Evolutionary conservation across 92 coral and sea anemone species (phyloP).

Genomic region (Muricea muricata): DNA sequence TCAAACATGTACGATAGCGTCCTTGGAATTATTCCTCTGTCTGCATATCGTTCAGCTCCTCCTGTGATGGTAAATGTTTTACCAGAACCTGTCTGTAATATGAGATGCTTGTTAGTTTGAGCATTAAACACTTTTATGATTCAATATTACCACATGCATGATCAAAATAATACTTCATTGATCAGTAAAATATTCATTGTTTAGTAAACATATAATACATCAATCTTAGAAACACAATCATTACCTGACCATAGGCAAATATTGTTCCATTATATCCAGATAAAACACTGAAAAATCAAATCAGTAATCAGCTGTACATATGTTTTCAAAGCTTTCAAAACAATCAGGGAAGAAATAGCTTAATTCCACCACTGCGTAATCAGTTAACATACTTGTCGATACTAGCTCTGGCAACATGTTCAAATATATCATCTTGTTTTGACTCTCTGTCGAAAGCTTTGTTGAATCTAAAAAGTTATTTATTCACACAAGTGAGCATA

Average conservation of each 20-base stretch:
- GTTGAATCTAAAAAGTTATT: slow-evolving; percentile 67
- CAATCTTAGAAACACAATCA: too few species aligned
- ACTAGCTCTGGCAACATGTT: slow-evolving; percentile 92
- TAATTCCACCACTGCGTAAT: too few species aligned
- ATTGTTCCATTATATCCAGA: slow-evolving; percentile 97
- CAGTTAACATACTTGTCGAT: slow-evolving; percentile 88
- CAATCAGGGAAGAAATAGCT: too few species aligned
- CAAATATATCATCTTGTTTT: slow-evolving; percentile 94
- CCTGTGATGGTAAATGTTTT: slow-evolving; percentile 98
- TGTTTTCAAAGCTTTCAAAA: too few species aligned
- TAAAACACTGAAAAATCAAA: slow-evolving; percentile 72
- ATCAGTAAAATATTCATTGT: too few species aligned
- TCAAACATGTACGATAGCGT: slow-evolving; percentile 93
- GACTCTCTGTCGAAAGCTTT: slow-evolving; percentile 87
- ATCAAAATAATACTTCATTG: too few species aligned
- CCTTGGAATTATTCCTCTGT: slow-evolving; percentile 97
- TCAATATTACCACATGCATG: neutral
- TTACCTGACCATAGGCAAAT: slow-evolving; percentile 99
- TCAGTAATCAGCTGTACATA: neutral
- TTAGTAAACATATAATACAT: too few species aligned
- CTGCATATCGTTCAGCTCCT: slow-evolving; percentile 93
- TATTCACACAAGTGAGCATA: neutral
- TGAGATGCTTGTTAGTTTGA: neutral
- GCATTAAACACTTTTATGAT: neutral
- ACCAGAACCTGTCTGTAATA: slow-evolving; percentile 94